Evolutionary conservation across 2,113 vertebrate species (phyloP), one percentile per base, ranked within the genome.

Genomic region (Cichladusa arquata): DNA sequence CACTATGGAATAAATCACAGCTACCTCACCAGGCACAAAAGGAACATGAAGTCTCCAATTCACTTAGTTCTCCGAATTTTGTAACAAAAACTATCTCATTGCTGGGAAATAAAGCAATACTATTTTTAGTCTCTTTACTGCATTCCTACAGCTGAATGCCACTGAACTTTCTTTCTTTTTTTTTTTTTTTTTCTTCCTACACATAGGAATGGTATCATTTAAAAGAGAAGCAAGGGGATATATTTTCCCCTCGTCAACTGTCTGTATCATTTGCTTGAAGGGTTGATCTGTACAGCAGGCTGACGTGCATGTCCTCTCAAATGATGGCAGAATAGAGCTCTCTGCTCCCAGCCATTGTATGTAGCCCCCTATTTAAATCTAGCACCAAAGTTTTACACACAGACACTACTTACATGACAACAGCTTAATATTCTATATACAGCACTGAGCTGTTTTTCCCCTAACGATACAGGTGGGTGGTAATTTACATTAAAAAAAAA

Each of bases 221-320:
- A 47, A 74, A 74, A 76, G 31, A 53, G 14, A 84, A 82, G 23
- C 11, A 67, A 56, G 4, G 74, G 10, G 60, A 66, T 20, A 2
- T n/a, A 65, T 53, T 44, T 44, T 64, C 13, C 28, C 40, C 33
- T 66, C 50, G 12, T 57, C 58, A 84, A 2, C 50, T 65, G 24
- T 65, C 71, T 69, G 45, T 57, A 53, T 72, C 20, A n/a, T 40
- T 58, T 11, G 6, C n/a, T 14, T 42, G 31, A 56, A 80, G 18
- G n/a, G 53, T 0, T 76, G 50, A 53, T 58, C 17, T 70, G 22
- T 11, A 28, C 23, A 36, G 45, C n/a, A 42, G 53, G 22, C 14
- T 56, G 24, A 69, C 0, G 0, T 19, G 42, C 23, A 31, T 1
- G 0, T 74, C 36, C n/a, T 60, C 45, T 56, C 5, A 6, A 79